A percentile compares a stretch with the other conserved stretches of the same genome.
These are phyloP conservation scores for Drosophila trapezifrons DNA, from an alignment of 1,140 invertebrate genomes.

Conservation along the genomic window DNA sequence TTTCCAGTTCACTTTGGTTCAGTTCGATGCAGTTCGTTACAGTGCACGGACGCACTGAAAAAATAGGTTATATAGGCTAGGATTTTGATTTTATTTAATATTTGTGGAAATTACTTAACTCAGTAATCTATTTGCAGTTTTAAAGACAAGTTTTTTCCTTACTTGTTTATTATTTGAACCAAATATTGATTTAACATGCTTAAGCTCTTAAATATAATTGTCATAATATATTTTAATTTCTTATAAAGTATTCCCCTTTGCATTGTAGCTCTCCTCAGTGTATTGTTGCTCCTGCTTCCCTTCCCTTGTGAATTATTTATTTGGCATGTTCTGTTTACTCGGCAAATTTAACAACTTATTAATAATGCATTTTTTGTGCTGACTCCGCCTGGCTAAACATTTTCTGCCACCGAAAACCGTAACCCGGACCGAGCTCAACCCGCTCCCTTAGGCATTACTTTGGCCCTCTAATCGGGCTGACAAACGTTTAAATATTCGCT, in stretches of 20 bases:
- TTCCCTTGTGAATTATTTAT: conserved; percentile 71
- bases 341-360: conserved; percentile 82
- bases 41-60: conserved; percentile 36
- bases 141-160: too few species aligned
- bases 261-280: not conserved
- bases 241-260: not conserved
- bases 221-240: not conserved
- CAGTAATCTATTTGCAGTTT: not conserved
- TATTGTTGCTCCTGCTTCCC: not conserved
- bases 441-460: conserved; percentile 24
- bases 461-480: conserved; percentile 39
- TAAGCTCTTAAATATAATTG: too few species aligned
- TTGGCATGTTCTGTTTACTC: conserved; percentile 74
- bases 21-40: conserved; percentile 46
- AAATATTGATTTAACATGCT: too few species aligned
- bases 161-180: too few species aligned
- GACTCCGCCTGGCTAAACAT: conserved; percentile 59
- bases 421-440: not conserved
- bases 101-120: not conserved
- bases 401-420: conserved; percentile 30
- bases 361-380: conserved; percentile 78
- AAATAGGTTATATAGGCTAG: not conserved
- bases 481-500: conserved; percentile 36
- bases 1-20: conserved; percentile 73
- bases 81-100: not conserved